Conservation (phyloP, 1,140 invertebrate genomes). For the Anastrepha obliqua region DNA sequence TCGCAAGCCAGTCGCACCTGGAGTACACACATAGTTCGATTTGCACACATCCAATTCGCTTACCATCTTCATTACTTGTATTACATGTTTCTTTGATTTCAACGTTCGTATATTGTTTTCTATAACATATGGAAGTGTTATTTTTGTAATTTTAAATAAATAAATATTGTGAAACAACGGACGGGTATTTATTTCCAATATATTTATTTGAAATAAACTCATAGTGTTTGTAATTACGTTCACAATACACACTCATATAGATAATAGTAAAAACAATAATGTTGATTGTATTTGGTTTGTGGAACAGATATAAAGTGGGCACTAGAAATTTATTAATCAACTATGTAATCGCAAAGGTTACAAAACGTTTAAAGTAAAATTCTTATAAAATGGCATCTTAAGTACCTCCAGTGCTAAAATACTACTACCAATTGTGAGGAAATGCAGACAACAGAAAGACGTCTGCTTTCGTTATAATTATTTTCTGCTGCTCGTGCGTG, state of each 20-base stretch:
- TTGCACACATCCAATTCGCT: background rate
- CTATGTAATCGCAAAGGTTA: background rate
- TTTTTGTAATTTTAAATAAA: background rate
- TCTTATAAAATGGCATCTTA: slow-evolving; percentile 12
- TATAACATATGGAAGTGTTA: background rate
- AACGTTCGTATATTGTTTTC: background rate
- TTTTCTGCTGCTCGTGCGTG: background rate
- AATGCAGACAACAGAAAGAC: no score
- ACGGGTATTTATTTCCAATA: slow-evolving; percentile 8
- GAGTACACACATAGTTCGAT: slow-evolving; percentile 7
- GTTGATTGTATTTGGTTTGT: background rate
- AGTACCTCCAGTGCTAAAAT: slow-evolving; percentile 32
- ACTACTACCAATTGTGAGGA: slow-evolving; percentile 12
- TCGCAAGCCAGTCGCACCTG: background rate
- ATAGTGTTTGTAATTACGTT: background rate
- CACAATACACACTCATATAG: slow-evolving; percentile 35
- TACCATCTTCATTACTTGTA: background rate
- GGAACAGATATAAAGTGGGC: background rate
- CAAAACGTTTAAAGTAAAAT: background rate
- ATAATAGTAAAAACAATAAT: slow-evolving; percentile 43
- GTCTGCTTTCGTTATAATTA: background rate
- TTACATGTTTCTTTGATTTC: background rate
- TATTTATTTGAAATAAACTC: slow-evolving; percentile 42
- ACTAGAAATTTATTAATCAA: slow-evolving; percentile 14
- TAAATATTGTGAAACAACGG: background rate